Evolutionary conservation across 2,797 vertebrate species (phyloP).

Genomic region (Oreonectes daqikongensis): DNA sequence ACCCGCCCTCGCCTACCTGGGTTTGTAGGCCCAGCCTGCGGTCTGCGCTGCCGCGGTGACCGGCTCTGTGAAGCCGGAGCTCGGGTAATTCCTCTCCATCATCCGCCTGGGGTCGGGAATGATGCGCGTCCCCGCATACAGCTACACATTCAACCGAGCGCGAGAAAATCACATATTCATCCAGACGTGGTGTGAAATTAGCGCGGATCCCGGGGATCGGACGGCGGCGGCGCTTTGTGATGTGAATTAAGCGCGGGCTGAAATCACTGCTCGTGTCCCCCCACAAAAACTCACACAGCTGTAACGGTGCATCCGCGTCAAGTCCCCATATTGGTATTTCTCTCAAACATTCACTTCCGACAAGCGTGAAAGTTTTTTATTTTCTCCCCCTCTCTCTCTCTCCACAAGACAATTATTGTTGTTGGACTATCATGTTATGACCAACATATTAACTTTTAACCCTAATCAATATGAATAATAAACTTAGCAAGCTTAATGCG

Average conservation of each 20-base stretch:
- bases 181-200: constrained; percentile 30
- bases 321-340: constrained; percentile 80
- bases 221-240: constrained; percentile 39
- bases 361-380: constrained; percentile 67
- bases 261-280: constrained; percentile 58
- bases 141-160: constrained; percentile 71
- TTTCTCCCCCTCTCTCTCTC: constrained; percentile 16
- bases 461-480: no score
- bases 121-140: constrained; percentile 72
- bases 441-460: neutral
- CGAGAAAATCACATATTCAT: constrained; percentile 64
- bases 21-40: constrained; percentile 87
- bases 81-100: constrained; percentile 96
- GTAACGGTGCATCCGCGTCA: constrained; percentile 63
- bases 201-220: constrained; percentile 54
- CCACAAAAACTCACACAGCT: constrained; percentile 1
- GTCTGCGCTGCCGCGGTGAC: constrained; percentile 84
- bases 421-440: neutral
- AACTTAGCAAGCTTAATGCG: no score
- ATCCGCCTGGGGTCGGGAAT: constrained; percentile 76
- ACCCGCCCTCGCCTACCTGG: constrained; percentile 85
- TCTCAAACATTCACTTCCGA: constrained; percentile 83
- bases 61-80: constrained; percentile 88
- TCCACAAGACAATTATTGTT: neutral
- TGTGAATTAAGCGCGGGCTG: constrained; percentile 53